Evolutionary conservation across 2,888 invertebrate genomes (phyloP).

Genomic region (Deroplatys truncata): DNA sequence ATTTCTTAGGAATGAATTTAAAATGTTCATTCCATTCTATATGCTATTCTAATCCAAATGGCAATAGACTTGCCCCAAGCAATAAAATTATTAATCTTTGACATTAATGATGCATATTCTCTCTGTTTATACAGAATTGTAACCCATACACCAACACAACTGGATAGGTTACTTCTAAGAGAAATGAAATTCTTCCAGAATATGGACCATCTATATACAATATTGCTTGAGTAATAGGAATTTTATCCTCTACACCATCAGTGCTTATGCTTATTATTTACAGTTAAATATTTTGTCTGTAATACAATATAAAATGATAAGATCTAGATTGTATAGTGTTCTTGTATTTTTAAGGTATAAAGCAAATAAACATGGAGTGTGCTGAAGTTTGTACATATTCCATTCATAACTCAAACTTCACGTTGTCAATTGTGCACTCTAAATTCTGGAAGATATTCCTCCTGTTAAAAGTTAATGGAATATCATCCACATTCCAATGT

Average conservation of each 20-base stretch:
- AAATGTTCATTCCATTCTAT: background rate
- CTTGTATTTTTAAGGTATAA: background rate
- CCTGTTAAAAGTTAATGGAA: background rate
- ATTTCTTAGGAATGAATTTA: background rate
- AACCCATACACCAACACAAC: background rate
- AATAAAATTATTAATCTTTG: background rate
- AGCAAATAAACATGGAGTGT: background rate
- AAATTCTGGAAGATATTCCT: background rate
- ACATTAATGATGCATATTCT: background rate
- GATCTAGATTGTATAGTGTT: background rate
- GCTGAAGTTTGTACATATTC: background rate
- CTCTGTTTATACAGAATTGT: background rate
- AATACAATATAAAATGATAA: background rate
- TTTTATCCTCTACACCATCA: background rate
- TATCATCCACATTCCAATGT: background rate
- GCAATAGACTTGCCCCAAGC: background rate
- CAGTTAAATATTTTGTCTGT: background rate
- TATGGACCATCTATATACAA: background rate
- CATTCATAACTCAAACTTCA: background rate
- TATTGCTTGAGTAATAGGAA: constrained; percentile 1
- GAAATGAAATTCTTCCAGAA: background rate
- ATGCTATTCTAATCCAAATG: background rate
- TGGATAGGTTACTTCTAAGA: background rate
- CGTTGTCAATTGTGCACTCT: background rate
- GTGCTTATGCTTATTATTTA: background rate